A percentile compares a stretch with the other conserved stretches of the same genome.
Evolutionary conservation across 2,113 vertebrate genomes (phyloP).

Genomic region (Bungarus multicinctus): DNA sequence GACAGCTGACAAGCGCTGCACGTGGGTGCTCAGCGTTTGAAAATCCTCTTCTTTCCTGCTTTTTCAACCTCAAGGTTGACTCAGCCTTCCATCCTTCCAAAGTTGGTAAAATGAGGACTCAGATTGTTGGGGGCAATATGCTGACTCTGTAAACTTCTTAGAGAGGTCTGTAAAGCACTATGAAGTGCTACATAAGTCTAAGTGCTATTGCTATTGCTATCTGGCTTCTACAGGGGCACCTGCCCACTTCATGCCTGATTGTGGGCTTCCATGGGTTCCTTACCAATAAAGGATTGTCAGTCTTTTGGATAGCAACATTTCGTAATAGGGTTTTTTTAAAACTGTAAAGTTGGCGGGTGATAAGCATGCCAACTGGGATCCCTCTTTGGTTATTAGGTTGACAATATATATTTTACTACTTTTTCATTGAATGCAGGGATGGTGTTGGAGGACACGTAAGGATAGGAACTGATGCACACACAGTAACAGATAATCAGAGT

Average conservation of each 20-base stretch:
- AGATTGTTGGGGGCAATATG: background rate
- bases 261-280: background rate
- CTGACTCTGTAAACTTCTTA: background rate
- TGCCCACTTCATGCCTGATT: background rate
- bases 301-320: background rate
- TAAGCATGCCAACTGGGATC: background rate
- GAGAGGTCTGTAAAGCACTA: background rate
- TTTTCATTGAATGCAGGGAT: background rate
- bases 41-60: too few relatives aligned
- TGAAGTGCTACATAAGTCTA: background rate
- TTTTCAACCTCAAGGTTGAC: too few relatives aligned
- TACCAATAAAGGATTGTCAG: background rate
- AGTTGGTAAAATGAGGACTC: background rate
- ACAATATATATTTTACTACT: background rate
- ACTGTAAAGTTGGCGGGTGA: background rate
- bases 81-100: background rate
- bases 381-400: background rate
- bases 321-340: background rate
- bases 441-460: background rate
- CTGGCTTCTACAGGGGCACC: background rate
- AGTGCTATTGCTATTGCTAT: background rate
- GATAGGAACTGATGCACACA: background rate
- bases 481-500: too few relatives aligned
- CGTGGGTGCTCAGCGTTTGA: too few relatives aligned
- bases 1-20: too few relatives aligned